Conservation (phyloP, 2,797 vertebrate genomes). For the Xerus rutilus region DNA sequence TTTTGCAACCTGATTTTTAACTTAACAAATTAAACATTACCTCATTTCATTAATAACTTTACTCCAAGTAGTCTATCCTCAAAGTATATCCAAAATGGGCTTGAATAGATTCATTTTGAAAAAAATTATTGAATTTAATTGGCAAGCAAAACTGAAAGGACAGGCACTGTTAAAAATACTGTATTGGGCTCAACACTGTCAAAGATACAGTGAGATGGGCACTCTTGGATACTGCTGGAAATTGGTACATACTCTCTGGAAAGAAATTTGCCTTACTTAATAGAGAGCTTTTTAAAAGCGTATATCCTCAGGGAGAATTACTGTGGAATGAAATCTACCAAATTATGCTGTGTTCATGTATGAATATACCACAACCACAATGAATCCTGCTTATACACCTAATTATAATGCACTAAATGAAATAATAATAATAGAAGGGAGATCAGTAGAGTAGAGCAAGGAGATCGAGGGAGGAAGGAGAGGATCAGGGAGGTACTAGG, state of each 20-base stretch:
- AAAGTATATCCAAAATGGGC: slow-evolving; percentile 58
- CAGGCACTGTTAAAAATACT: not conserved
- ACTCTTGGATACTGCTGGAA: not conserved
- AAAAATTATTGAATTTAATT: slow-evolving; percentile 28
- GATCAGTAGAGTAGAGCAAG: too few relatives aligned
- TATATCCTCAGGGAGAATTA: not conserved
- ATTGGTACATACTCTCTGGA: not conserved
- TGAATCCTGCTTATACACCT: too few relatives aligned
- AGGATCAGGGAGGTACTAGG: too few relatives aligned
- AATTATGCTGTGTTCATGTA: too few relatives aligned
- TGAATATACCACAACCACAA: too few relatives aligned
- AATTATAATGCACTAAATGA: too few relatives aligned
- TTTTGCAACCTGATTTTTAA: slow-evolving; percentile 26
- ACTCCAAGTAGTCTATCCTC: slow-evolving; percentile 43
- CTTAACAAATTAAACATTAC: slow-evolving; percentile 50
- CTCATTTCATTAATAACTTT: slow-evolving; percentile 29
- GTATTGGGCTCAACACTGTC: not conserved
- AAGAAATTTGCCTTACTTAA: not conserved
- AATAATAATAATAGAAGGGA: too few relatives aligned
- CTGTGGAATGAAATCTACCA: too few relatives aligned
- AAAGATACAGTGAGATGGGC: not conserved
- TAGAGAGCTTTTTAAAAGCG: slow-evolving; percentile 34
- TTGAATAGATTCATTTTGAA: slow-evolving; percentile 19
- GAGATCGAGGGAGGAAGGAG: too few relatives aligned
- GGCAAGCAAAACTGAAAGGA: slow-evolving; percentile 42